phyloP scores from a whole-genome alignment of 2,888 invertebrate genomes.

The Scelioninae gen. 2 region DNA sequence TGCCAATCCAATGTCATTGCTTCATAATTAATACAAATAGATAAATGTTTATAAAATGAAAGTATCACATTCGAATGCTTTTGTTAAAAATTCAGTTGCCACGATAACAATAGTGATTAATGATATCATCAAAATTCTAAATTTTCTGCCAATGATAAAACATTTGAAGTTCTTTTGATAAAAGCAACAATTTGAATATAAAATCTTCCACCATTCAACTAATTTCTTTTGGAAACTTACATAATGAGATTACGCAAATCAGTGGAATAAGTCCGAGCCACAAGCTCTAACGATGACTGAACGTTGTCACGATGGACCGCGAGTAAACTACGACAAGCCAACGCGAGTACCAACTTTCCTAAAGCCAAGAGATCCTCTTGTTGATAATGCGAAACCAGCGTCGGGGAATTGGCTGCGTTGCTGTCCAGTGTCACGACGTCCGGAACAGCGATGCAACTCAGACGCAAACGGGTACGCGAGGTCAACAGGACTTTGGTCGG shows the following conservation, averaged over 20 bases:
- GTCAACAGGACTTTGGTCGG: slow-evolving; percentile 93
- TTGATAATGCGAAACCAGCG: slow-evolving; percentile 84
- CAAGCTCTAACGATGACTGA: slow-evolving; percentile 90
- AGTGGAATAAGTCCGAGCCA: slow-evolving; percentile 92
- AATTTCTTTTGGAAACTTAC: no score
- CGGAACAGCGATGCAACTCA: slow-evolving; percentile 88
- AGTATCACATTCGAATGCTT: no score
- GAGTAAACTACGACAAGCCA: slow-evolving; percentile 94
- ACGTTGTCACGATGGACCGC: slow-evolving; percentile 92
- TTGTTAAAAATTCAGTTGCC: no score
- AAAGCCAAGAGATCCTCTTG: slow-evolving; percentile 95
- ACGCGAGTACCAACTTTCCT: slow-evolving; percentile 91
- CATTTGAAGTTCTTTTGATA: no score
- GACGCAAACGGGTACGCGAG: slow-evolving; percentile 84
- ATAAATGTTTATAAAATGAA: no score
- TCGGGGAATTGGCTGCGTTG: slow-evolving; percentile 80
- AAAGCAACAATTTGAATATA: not conserved
- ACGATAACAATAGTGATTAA: no score
- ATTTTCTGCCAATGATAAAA: no score
- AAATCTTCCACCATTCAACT: no score
- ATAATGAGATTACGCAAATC: slow-evolving; percentile 84
- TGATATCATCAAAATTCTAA: no score
- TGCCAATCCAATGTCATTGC: no score
- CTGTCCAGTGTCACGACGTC: slow-evolving; percentile 88
- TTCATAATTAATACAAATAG: no score